Evolutionary conservation across 2,888 invertebrate genomes (phyloP), one percentile per base, ranked within the genome.

Genomic region (Chrysina gloriosa): DNA sequence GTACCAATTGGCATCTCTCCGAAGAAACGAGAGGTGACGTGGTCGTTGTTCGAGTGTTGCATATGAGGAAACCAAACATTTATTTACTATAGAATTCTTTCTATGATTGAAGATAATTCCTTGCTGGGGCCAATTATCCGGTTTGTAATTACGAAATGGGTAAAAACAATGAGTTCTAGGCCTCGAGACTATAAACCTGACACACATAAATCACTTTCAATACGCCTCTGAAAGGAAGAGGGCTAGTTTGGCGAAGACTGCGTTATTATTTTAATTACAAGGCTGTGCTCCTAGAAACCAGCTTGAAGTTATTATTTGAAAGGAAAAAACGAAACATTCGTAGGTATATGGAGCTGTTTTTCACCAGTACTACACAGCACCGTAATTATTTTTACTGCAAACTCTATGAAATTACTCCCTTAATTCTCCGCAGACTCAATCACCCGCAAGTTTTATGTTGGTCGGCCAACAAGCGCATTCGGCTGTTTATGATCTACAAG

Each of bases 401-500:
- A 39, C 42, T 23, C 16, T 16, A 61, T 16, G 29, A 25, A 42
- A 27, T 14, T 42, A 19, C 39, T 42, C 27, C 19, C n/a, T 19
- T n/a, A 3, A 11, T 42, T 7, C 27, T 14, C n/a, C 7, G 25
- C 25, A 25, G 7, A 42, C 19, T 21, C 23, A 19, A 23, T 21
- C 36, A 7, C 29, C 16, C 42, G 16, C 45, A 42, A n/a, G 29
- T 27, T 61, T 61, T 42, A 29, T 52, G 29, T 16, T 31, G 7
- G 16, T 19, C 19, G 16, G 31, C 42, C 29, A 27, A 61, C n/a
- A 42, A 23, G 27, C 27, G 42, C 42, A 23, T 16, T 42, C 9
- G 58, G 27, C 31, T 27, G 58, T 61, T 61, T 42, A 61, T 27
- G 42, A 61, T 36, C n/a, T 61, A 23, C 34, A 23, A 36, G 11